Evolutionary conservation across 1,140 invertebrate species (phyloP).

Genomic region (Atta cephalotes): DNA sequence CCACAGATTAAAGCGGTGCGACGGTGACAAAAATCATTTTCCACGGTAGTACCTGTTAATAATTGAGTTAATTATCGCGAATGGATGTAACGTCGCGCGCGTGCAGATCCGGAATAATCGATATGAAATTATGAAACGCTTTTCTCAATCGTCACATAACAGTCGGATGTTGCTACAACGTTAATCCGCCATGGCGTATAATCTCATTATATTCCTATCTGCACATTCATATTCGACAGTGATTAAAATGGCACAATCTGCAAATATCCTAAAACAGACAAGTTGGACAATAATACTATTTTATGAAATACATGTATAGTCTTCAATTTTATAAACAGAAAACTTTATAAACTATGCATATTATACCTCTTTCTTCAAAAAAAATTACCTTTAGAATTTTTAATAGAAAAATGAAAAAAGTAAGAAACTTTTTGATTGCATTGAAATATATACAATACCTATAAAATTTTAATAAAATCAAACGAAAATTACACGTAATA

Average conservation of each 20-base stretch:
- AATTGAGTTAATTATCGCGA: constrained; percentile 66
- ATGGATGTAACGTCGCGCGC: constrained; percentile 13
- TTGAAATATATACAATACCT: not conserved
- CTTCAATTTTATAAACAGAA: not conserved
- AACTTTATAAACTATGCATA: no score
- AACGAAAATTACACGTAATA: not conserved
- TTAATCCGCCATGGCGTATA: constrained; percentile 72
- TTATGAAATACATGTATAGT: not conserved
- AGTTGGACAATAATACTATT: not conserved
- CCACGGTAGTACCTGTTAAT: constrained; percentile 27
- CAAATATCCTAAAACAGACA: constrained; percentile 29
- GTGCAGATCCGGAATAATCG: constrained; percentile 47
- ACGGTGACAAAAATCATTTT: constrained; percentile 50
- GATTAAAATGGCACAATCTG: constrained; percentile 28
- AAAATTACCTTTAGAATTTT: not conserved
- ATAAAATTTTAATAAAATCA: constrained; percentile 16
- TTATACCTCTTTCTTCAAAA: not conserved
- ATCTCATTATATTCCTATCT: constrained; percentile 77
- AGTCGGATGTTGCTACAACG: constrained; percentile 62
- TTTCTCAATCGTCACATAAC: constrained; percentile 62
- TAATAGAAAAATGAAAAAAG: not conserved
- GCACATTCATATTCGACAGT: constrained; percentile 56
- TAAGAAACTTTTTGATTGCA: not conserved
- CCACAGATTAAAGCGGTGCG: constrained; percentile 42
- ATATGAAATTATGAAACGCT: constrained; percentile 71